These are phyloP conservation scores for Buphagus erythrorhynchus DNA, from an alignment of 2,797 vertebrate species.

Conservation along the genomic window DNA sequence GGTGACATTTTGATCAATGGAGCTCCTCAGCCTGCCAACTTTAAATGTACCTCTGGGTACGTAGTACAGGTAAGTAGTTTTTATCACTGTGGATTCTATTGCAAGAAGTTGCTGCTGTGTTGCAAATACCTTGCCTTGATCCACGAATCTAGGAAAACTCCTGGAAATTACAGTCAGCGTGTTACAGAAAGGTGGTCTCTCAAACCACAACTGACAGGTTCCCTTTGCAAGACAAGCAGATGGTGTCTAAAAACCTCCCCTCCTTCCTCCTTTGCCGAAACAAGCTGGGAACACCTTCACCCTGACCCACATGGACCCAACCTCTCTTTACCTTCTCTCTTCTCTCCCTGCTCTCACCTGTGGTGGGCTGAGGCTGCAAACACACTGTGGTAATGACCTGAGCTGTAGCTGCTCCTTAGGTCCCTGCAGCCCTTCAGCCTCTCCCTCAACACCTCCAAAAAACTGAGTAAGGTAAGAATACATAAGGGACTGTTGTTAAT, in stretches of 20 bases:
- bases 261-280: neutral
- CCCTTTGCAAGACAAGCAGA: neutral
- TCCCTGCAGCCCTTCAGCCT: neutral
- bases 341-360: neutral
- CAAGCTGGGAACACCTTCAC: neutral
- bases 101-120: neutral
- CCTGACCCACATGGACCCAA: neutral
- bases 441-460: neutral
- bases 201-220: neutral
- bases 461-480: neutral
- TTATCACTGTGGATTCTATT: neutral
- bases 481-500: neutral
- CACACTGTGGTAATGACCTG: neutral
- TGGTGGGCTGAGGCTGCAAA: neutral
- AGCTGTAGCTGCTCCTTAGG: neutral
- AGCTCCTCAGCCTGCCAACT: slow-evolving; percentile 75
- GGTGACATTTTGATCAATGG: slow-evolving; percentile 81
- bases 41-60: slow-evolving; percentile 80
- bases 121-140: neutral
- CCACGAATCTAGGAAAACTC: neutral
- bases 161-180: neutral
- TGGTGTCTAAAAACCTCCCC: neutral
- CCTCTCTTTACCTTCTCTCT: neutral
- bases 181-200: neutral
- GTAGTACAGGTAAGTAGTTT: slow-evolving; percentile 75